These are phyloP conservation scores for Steinernema hermaphroditum DNA, from an alignment of 2,888 invertebrate genomes.

Conservation along the genomic window DNA sequence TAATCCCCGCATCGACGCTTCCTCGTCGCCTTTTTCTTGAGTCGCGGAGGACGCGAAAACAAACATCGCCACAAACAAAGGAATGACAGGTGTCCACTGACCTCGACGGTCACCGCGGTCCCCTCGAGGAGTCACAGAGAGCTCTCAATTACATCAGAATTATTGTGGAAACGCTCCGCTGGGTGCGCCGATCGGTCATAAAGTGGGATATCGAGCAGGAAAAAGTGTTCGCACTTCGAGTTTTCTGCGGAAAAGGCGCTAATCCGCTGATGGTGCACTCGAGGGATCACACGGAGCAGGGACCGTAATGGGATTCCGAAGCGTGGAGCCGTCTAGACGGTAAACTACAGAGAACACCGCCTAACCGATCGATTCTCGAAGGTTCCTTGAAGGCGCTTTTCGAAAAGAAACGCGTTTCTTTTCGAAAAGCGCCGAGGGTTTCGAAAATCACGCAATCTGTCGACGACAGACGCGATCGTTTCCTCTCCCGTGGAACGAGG, in stretches of 20 bases:
- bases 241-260: no score
- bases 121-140: background rate
- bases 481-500: background rate
- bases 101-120: background rate
- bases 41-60: background rate
- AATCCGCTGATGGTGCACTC: no score
- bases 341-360: no score
- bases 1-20: no score
- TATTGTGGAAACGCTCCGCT: background rate
- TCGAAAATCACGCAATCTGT: constrained; percentile 27
- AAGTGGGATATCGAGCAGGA: background rate
- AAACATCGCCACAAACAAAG: background rate
- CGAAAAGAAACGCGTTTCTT: background rate
- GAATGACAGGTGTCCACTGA: constrained; percentile 5
- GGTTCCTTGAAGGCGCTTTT: background rate
- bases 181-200: background rate
- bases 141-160: background rate
- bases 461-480: constrained; percentile 5
- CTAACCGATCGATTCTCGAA: background rate
- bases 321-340: no score
- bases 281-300: no score
- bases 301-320: no score
- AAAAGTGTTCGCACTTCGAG: background rate
- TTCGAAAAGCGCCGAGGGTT: constrained; percentile 4
- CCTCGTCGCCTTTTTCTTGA: no score